Evolutionary conservation across 2,113 vertebrate species (phyloP).

Genomic region (Taxidea taxus): DNA sequence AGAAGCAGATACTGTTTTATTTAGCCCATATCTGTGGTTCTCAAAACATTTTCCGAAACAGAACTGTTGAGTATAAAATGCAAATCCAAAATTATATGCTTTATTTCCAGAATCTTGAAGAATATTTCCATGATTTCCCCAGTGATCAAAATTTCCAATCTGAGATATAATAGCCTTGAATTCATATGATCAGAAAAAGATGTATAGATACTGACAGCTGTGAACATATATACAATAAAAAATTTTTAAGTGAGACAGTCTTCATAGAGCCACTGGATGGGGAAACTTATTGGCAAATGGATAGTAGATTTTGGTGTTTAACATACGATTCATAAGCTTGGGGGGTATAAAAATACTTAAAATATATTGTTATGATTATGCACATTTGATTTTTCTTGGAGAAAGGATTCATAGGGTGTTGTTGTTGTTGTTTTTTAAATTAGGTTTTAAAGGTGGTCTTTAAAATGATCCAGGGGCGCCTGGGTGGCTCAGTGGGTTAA

Average conservation of each 20-base stretch:
- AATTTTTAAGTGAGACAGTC: too few species aligned
- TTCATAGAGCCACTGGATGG: background rate
- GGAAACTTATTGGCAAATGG: background rate
- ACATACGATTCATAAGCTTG: background rate
- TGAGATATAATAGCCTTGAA: background rate
- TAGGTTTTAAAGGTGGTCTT: background rate
- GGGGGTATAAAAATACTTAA: background rate
- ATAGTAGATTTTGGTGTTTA: accelerated
- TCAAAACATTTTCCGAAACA: background rate
- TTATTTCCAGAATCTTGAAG: background rate
- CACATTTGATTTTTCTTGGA: background rate
- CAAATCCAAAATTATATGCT: background rate
- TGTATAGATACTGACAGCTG: too few species aligned
- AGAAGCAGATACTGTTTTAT: background rate
- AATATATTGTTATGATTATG: background rate
- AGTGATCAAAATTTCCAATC: background rate
- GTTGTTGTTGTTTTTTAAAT: background rate
- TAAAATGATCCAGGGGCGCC: too few species aligned
- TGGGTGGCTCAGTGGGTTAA: too few species aligned
- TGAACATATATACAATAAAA: background rate
- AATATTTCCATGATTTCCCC: background rate
- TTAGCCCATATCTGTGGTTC: background rate
- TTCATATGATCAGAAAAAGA: background rate
- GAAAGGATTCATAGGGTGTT: background rate
- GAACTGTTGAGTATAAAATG: background rate